A percentile compares a stretch with the other conserved stretches of the same genome.
phyloP scores from a whole-genome alignment of 64 coral and sea anemone genomes.

The Actinia tenebrosa region DNA sequence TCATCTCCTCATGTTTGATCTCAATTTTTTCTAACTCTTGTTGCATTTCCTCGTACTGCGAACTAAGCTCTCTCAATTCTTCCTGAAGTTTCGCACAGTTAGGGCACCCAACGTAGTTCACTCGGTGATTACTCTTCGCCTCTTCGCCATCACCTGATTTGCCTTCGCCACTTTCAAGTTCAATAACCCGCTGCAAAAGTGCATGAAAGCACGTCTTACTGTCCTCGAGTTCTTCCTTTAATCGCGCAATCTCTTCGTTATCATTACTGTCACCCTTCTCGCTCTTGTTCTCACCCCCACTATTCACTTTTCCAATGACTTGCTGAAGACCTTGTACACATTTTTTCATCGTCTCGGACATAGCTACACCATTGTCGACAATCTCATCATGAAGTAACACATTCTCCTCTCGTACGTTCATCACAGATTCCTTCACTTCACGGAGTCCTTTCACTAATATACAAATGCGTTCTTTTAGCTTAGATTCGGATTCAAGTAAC shows the following conservation, averaged over 20 bases:
- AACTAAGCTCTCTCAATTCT: constrained; percentile 35
- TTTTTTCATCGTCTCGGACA: constrained; percentile 24
- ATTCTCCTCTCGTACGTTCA: constrained; percentile 36
- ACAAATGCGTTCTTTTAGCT: constrained; percentile 3
- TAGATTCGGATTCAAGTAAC: background rate
- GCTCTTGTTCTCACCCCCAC: background rate
- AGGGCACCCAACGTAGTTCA: constrained; percentile 19
- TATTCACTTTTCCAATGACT: constrained; percentile 19
- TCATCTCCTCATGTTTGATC: constrained; percentile 37
- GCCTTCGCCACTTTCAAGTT: background rate
- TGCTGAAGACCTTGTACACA: constrained; percentile 41
- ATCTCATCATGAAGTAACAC: constrained; percentile 35
- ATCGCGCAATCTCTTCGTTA: background rate
- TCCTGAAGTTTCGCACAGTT: constrained; percentile 45
- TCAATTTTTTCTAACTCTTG: constrained; percentile 44
- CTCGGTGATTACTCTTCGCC: background rate
- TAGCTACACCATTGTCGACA: constrained; percentile 37
- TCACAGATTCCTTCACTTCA: constrained; percentile 32
- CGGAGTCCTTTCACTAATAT: constrained; percentile 27
- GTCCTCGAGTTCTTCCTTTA: background rate
- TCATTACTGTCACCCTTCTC: background rate
- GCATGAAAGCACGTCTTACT: background rate
- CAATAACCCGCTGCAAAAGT: background rate
- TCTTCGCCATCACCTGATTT: background rate
- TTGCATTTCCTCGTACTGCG: constrained; percentile 33